phyloP scores from a whole-genome alignment of 2,888 invertebrate species.

The Oligia fasciuncula region DNA sequence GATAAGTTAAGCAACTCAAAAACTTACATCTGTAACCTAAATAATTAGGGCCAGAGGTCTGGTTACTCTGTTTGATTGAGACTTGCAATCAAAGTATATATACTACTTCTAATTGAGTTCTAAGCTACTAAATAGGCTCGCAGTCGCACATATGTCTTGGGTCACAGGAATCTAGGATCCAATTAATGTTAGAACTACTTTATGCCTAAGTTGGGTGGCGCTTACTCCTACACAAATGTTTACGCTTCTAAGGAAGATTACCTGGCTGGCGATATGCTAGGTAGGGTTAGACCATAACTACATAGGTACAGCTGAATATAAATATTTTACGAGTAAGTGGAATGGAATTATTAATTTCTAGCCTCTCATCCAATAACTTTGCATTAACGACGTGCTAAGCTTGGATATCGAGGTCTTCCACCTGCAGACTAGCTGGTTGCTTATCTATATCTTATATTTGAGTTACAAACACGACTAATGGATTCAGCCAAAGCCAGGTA shows the following conservation, averaged over 20 bases:
- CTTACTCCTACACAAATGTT: background rate
- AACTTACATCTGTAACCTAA: background rate
- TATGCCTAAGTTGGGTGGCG: background rate
- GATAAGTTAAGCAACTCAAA: background rate
- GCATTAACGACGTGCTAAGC: background rate
- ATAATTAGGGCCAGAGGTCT: background rate
- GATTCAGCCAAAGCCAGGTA: background rate
- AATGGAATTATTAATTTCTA: background rate
- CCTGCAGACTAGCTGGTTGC: too few relatives aligned
- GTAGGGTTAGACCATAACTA: background rate
- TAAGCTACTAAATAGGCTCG: background rate
- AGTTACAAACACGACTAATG: background rate
- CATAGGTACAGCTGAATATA: background rate
- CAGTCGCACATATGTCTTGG: background rate
- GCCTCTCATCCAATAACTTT: background rate
- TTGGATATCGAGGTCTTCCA: too few relatives aligned
- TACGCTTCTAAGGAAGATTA: background rate
- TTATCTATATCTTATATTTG: too few relatives aligned
- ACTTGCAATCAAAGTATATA: conserved; percentile 11
- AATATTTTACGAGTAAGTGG: conserved; percentile 1
- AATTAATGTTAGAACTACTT: conserved; percentile 28
- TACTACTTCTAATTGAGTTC: conserved; percentile 30
- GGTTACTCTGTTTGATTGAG: background rate
- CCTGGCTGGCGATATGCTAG: background rate
- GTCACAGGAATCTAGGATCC: conserved; percentile 12